Percentiles rank a stretch among this genome's conserved stretches.
These are phyloP conservation scores for Dryococelus australis DNA, from an alignment of 2,888 invertebrate species.

Conservation along the genomic window DNA sequence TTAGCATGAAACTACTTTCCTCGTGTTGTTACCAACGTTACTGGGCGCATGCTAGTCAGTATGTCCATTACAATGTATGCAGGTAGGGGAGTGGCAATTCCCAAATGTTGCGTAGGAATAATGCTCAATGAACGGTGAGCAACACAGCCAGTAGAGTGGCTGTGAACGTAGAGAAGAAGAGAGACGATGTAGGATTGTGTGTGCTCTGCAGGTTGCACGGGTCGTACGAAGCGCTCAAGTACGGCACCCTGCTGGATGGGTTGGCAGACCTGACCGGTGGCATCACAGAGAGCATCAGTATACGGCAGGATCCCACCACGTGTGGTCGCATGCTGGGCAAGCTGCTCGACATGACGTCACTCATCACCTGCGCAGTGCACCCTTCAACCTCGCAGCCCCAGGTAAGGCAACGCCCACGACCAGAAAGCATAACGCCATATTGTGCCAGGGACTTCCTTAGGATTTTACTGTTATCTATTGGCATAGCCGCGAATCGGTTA, in stretches of 20 bases:
- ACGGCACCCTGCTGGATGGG: slow-evolving; percentile 88
- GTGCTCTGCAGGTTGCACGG: slow-evolving; percentile 81
- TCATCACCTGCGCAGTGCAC: slow-evolving; percentile 80
- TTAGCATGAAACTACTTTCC: too few relatives aligned
- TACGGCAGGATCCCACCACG: slow-evolving; percentile 73
- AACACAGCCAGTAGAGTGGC: too few relatives aligned
- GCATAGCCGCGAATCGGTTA: too few relatives aligned
- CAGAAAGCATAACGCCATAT: neutral
- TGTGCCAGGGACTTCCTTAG: too few relatives aligned
- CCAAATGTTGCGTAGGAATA: too few relatives aligned
- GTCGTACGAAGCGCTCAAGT: slow-evolving; percentile 91
- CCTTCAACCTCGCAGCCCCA: slow-evolving; percentile 58
- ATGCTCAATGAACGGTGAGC: too few relatives aligned
- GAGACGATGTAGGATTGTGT: neutral
- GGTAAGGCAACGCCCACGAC: slow-evolving; percentile 39
- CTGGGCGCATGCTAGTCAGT: too few relatives aligned
- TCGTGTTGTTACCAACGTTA: too few relatives aligned
- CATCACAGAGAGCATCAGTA: slow-evolving; percentile 82
- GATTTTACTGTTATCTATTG: neutral
- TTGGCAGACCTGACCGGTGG: slow-evolving; percentile 89
- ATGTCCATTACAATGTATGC: too few relatives aligned
- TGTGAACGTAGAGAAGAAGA: too few relatives aligned
- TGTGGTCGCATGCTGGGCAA: slow-evolving; percentile 72
- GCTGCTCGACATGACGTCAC: slow-evolving; percentile 81
- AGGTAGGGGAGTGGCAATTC: too few relatives aligned